phyloP scores from a whole-genome alignment of 2,888 invertebrate species.

The Sclerodermus sp. region DNA sequence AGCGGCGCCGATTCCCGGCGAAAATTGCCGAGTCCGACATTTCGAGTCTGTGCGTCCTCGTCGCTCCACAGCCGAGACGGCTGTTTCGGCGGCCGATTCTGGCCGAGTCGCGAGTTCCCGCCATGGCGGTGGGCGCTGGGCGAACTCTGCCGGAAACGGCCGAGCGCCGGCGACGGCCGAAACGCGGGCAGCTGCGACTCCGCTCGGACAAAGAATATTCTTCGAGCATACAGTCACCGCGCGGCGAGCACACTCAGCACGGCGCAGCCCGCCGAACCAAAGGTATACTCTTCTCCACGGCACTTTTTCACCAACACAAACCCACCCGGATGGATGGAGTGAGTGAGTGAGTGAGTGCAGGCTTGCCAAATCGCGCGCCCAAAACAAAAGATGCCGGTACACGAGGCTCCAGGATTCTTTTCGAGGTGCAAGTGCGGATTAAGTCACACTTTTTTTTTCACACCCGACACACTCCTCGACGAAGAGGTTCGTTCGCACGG shows the following conservation, averaged over 20 bases:
- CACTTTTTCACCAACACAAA: neutral
- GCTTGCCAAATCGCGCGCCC: slow-evolving; percentile 1
- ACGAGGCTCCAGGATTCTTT: too few relatives aligned
- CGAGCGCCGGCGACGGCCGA: slow-evolving; percentile 47
- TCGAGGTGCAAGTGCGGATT: too few relatives aligned
- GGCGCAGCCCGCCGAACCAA: slow-evolving; percentile 56
- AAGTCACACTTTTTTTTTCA: too few relatives aligned
- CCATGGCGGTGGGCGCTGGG: slow-evolving; percentile 45
- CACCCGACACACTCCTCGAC: too few relatives aligned
- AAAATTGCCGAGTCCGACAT: neutral
- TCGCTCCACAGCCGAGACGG: slow-evolving; percentile 14
- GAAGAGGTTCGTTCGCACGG: too few relatives aligned
- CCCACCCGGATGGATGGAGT: slow-evolving; percentile 17
- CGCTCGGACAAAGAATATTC: slow-evolving; percentile 55
- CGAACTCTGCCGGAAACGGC: slow-evolving; percentile 46
- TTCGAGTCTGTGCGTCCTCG: slow-evolving; percentile 4
- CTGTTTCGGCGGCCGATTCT: slow-evolving; percentile 38
- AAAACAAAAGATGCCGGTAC: neutral
- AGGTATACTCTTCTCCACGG: slow-evolving; percentile 39
- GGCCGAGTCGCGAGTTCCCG: slow-evolving; percentile 55
- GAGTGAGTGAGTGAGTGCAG: too few relatives aligned
- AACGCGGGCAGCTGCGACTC: slow-evolving; percentile 56
- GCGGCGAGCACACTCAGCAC: slow-evolving; percentile 57
- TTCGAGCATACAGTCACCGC: slow-evolving; percentile 54
- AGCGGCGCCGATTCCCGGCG: neutral